Evolutionary conservation across 2,113 vertebrate species (phyloP), one percentile per base, ranked within the genome.

Genomic region (Nothobranchius furzeri): DNA sequence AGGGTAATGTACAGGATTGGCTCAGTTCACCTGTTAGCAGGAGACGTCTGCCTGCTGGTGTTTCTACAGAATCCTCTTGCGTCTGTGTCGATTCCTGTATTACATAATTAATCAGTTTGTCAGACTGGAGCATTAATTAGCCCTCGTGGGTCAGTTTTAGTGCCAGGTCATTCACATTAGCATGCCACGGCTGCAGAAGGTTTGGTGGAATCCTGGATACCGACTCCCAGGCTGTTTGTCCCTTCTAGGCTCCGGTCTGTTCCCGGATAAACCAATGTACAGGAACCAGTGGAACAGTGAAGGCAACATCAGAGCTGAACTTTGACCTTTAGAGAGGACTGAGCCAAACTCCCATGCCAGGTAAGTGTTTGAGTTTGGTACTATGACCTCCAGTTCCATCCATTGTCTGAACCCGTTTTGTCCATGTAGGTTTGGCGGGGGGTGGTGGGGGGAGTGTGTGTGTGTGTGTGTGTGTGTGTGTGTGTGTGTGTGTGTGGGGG

Each of bases 41-140:
- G 37, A 24, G n/a, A 62, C 57, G 5, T 70, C 60, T 59, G 52
- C n/a, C 43, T 11, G 20, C 51, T 54, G 37, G 13, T 70, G 15
- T 62, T 62, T 52, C 12, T 43, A 11, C 56, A 50, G 40, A 12
- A 54, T 54, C 37, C 12, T 0, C 37, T 49, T 12, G 30, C 42
- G 36, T 40, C 35, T 47, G 62, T 42, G 15, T 24, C 9, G 9
- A 20, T 78, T 57, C 51, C 48, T 46, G 57, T 35, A 48, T 67
- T 64, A 11, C 52, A 53, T 60, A n/a, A 62, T 76, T 80, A 75
- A 64, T 80, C 65, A 48, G 56, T 79, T 79, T 80, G 73, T 30
- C 30, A 2, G 30, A 30, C 2, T 30, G 61, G 72, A 85, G 71
- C 77, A 67, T 82, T 81, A 87, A 90, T 90, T 76, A 90, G 78